Base-by-base conservation (phyloP, 2,797 vertebrate species). In the Dicrostonyx torquatus region DNA sequence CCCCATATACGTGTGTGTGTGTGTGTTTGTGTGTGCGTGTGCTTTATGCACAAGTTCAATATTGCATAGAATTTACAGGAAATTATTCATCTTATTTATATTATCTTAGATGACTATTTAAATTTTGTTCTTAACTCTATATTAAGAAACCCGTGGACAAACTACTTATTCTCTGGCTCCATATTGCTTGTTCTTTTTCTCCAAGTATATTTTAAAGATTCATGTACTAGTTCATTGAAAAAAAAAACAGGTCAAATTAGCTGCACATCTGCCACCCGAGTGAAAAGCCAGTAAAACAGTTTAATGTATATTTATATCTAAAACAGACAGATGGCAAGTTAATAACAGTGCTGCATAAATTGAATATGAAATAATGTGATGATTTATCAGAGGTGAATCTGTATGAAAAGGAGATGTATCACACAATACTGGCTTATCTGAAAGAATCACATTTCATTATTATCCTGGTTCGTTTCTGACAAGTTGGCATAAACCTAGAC, bases 301-400 rank as follows among this genome's bases (percentile, higher is more conserved):
- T 72, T 8, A 72, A 40, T 37, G 55, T 6, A 55, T 73, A 82
- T 89, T 94, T 78, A 37, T 82, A 5, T 62, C 64, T 64, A 87
- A 94, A 95, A 66, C 9, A 92, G 72, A 91, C 73, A 95, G 48
- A 90, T 95, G 60, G 53, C 40, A 75, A 86, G 45, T 92, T 87
- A 90, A 76, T 90, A 37, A 77, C 7, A 84, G 48, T 88, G 58
- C 13, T 85, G 34, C 83, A 85, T 26, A 37, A 70, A 53, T 26
- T 29, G 45, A 70, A 86, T 53, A 86, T 75, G 17, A 87, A 37
- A 86, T 10, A 73, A 29, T 78, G 60, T 91, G 45, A 85, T n/a
- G 43, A 91, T 90, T 79, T 75, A 83, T 92, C 43, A 88, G 76
- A 78, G 53, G 14, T 83, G 18, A 37, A 84, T 84, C 64, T 29